phyloP scores from a whole-genome alignment of 2,888 invertebrate genomes.

The Tortrix viridana region DNA sequence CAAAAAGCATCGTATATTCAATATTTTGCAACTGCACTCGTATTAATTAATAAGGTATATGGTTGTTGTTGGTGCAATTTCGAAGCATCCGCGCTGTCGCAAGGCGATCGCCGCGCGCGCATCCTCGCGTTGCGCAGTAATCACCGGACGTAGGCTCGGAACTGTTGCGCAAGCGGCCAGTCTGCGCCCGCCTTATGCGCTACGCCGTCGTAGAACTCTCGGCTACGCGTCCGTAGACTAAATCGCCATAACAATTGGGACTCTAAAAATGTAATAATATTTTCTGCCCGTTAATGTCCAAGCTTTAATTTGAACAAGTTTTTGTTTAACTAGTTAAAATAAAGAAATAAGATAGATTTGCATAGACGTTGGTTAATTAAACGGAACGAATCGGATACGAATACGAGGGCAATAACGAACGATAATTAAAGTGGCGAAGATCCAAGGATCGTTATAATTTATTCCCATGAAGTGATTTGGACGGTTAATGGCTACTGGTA shows the following conservation, averaged over 20 bases:
- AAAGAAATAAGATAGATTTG: neutral
- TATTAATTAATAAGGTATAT: constrained; percentile 79
- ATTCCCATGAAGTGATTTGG: constrained; percentile 63
- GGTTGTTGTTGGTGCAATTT: constrained; percentile 71
- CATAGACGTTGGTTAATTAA: constrained; percentile 17
- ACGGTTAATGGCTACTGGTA: constrained; percentile 50
- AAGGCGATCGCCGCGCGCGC: constrained; percentile 67
- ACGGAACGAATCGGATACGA: constrained; percentile 25
- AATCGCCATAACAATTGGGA: too few relatives aligned
- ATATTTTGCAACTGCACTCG: constrained; percentile 79
- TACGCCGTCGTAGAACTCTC: constrained; percentile 37
- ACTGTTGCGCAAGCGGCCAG: constrained; percentile 64
- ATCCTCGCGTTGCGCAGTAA: constrained; percentile 80
- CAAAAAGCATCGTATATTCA: constrained; percentile 71
- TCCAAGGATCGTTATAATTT: constrained; percentile 60
- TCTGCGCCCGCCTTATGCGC: constrained; percentile 49
- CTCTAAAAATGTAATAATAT: too few relatives aligned
- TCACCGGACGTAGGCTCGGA: constrained; percentile 79
- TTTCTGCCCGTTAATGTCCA: too few relatives aligned
- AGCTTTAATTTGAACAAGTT: neutral
- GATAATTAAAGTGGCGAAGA: constrained; percentile 49
- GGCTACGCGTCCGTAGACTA: constrained; percentile 17
- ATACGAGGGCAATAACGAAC: constrained; percentile 42
- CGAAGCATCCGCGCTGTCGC: constrained; percentile 80
- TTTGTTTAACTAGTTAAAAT: neutral